phyloP scores from a whole-genome alignment of 2,797 vertebrate species.

The Myotis daubentonii region DNA sequence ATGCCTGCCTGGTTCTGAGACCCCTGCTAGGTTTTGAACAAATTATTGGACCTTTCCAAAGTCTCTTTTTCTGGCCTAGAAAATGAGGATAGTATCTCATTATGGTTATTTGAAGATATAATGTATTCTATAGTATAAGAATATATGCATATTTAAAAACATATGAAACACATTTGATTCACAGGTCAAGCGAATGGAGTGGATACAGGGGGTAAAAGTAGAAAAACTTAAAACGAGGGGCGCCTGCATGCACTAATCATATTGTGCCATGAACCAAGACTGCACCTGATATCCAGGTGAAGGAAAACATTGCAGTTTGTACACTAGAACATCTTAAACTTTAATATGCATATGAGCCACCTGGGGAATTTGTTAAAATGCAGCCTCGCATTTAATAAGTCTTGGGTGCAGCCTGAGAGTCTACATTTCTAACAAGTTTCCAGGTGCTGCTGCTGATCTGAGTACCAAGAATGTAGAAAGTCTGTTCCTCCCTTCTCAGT shows the following conservation, averaged over 20 bases:
- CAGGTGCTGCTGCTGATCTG: not conserved
- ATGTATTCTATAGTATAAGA: not conserved
- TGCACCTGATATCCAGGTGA: not conserved
- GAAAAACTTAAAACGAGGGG: not conserved
- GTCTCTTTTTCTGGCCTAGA: not conserved
- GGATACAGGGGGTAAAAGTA: not conserved
- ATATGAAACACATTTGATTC: not conserved
- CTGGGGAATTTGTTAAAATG: not conserved
- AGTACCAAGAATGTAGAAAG: not conserved
- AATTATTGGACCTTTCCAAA: not conserved
- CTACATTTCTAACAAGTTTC: slow-evolving; percentile 10
- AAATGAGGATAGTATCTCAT: not conserved
- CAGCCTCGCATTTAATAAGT: not conserved
- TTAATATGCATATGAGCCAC: not conserved
- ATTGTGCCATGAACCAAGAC: not conserved
- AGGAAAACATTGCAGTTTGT: not conserved
- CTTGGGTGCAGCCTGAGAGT: not conserved
- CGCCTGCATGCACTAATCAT: not conserved
- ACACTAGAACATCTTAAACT: not conserved
- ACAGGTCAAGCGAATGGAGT: not conserved
- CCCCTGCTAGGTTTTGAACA: not conserved
- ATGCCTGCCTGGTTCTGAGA: not conserved
- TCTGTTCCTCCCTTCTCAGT: not conserved
- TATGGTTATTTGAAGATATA: not conserved
- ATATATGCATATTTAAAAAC: not conserved